These are phyloP conservation scores for Sebastolobus alascanus DNA, from an alignment of 2,797 vertebrate species.

Conservation along the genomic window DNA sequence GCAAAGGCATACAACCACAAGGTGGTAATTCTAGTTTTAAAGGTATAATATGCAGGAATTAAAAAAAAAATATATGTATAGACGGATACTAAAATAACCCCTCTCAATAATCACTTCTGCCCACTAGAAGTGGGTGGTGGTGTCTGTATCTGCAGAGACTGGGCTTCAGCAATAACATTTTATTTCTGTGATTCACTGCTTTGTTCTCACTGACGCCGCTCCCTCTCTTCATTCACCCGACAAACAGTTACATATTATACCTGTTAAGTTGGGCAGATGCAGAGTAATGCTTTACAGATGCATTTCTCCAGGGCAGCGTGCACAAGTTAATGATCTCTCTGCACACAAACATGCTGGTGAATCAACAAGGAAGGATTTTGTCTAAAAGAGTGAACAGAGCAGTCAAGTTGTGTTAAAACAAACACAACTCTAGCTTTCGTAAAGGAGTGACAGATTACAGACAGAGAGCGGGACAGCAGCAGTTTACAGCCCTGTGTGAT, in stretches of 20 bases:
- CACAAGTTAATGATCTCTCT: neutral
- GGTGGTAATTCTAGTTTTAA: no score
- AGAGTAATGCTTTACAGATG: neutral
- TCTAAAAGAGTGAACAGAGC: neutral
- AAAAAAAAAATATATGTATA: no score
- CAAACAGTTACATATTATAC: no score
- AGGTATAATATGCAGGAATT: no score
- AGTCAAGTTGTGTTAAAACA: neutral
- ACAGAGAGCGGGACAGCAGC: neutral
- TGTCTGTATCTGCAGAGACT: no score
- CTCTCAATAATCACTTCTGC: no score
- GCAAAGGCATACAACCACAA: no score
- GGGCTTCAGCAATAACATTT: no score
- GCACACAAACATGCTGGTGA: neutral
- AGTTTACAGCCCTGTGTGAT: neutral
- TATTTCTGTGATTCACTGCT: no score
- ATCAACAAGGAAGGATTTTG: neutral
- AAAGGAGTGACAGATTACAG: neutral
- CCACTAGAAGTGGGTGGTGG: no score
- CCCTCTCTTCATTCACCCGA: accelerated
- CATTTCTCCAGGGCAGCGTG: neutral
- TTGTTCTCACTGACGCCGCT: no score
- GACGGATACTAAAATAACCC: no score
- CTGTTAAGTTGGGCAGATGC: neutral
- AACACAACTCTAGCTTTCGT: neutral